phyloP scores from a whole-genome alignment of 2,888 invertebrate species.

The Caenorhabditis sp. region DNA sequence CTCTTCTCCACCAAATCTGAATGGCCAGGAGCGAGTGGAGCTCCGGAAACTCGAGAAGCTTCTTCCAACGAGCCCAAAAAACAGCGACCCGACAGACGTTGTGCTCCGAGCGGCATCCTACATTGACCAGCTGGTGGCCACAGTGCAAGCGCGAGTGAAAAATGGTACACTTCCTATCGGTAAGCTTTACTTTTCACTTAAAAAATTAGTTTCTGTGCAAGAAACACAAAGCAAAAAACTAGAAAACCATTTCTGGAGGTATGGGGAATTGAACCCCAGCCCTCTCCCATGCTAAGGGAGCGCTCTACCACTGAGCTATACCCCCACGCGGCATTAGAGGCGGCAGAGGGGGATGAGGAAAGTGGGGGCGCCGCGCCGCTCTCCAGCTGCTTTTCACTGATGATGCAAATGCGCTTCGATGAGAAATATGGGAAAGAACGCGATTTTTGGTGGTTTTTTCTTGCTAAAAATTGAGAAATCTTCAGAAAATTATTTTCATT shows the following conservation, averaged over 20 bases:
- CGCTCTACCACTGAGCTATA: slow-evolving; percentile 79
- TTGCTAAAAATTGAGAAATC: not conserved
- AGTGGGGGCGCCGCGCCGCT: not conserved
- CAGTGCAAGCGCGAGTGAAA: slow-evolving; percentile 74
- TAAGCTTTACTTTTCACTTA: slow-evolving; percentile 31
- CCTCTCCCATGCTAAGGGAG: slow-evolving; percentile 79
- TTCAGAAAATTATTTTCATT: too few species aligned
- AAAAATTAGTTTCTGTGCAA: not conserved
- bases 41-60: slow-evolving; percentile 72
- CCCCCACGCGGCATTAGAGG: slow-evolving; percentile 51
- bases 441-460: not conserved
- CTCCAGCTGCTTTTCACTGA: not conserved
- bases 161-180: slow-evolving; percentile 76
- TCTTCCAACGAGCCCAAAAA: slow-evolving; percentile 66
- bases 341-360: not conserved
- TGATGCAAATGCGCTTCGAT: not conserved
- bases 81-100: slow-evolving; percentile 68
- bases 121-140: slow-evolving; percentile 75
- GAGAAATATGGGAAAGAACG: not conserved
- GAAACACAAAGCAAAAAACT: not conserved
- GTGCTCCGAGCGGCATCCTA: slow-evolving; percentile 75
- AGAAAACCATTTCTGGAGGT: slow-evolving; percentile 67
- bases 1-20: slow-evolving; percentile 23
- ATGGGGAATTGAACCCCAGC: slow-evolving; percentile 76
- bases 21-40: slow-evolving; percentile 72